Evolutionary conservation across 2,797 vertebrate genomes (phyloP).

Genomic region (Syncerus caffer): DNA sequence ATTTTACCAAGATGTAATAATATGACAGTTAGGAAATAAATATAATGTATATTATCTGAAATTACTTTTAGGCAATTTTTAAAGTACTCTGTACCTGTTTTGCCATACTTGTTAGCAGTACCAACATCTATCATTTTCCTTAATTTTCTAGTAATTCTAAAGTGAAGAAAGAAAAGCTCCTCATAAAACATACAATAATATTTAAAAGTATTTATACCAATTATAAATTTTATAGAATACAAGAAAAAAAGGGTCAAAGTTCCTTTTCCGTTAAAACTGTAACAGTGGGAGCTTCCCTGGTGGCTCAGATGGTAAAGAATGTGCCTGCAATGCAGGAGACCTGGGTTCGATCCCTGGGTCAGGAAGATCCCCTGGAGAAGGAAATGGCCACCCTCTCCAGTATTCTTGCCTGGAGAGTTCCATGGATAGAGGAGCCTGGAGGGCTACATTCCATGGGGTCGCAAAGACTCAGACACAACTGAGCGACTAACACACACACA

Average conservation of each 20-base stretch:
- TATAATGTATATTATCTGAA: not conserved
- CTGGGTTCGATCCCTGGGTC: not conserved
- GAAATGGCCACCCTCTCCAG: not conserved
- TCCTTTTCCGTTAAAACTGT: not conserved
- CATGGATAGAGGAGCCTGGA: not conserved
- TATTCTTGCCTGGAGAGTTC: not conserved
- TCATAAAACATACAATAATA: slow-evolving; percentile 16
- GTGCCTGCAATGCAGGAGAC: not conserved
- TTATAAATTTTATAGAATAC: not conserved
- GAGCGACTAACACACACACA: not conserved
- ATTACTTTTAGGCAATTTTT: not conserved
- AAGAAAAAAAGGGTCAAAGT: not conserved
- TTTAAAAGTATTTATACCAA: slow-evolving; percentile 14
- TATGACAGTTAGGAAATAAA: not conserved
- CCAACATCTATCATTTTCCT: not conserved
- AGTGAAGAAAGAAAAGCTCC: not conserved
- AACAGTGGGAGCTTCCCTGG: not conserved
- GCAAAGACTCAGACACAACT: not conserved
- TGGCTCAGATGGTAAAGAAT: not conserved
- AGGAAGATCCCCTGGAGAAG: not conserved
- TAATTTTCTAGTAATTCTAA: slow-evolving; percentile 29
- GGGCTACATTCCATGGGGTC: not conserved
- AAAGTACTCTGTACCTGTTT: not conserved
- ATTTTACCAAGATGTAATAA: not conserved
- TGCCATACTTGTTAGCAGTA: not conserved